A percentile compares a stretch with the other conserved stretches of the same genome.
phyloP scores from a whole-genome alignment of 2,113 vertebrate species.

The Oreochromis aureus region DNA sequence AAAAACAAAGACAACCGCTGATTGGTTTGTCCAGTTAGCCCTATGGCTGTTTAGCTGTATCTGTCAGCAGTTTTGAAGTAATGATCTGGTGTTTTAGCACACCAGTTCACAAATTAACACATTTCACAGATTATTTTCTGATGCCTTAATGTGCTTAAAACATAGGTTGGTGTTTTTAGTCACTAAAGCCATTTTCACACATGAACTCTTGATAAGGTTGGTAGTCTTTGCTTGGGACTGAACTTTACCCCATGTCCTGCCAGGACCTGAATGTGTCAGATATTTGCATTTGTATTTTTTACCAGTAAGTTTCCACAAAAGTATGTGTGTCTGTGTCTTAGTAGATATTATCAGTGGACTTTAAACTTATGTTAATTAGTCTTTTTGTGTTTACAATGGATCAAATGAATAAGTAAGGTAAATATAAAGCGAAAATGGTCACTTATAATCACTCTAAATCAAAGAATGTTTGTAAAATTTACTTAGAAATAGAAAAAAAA shows the following conservation, averaged over 20 bases:
- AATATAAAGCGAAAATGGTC: not conserved
- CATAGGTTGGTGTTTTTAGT: not conserved
- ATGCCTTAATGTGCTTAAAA: not conserved
- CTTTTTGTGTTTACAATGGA: rapidly evolving
- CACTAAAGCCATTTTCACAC: not conserved
- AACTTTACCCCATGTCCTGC: not conserved
- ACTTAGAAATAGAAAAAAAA: not conserved
- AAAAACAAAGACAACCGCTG: not conserved
- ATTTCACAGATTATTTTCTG: not conserved
- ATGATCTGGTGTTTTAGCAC: not conserved
- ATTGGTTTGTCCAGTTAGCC: not conserved
- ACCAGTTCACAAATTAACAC: not conserved
- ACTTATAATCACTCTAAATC: not conserved
- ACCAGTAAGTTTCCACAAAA: not conserved
- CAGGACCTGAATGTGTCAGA: not conserved
- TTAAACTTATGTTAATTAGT: not conserved
- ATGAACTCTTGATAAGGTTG: rapidly evolving
- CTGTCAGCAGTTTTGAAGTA: not conserved
- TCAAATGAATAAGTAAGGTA: not conserved
- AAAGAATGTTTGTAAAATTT: not conserved
- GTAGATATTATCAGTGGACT: not conserved
- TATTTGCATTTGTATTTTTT: not conserved
- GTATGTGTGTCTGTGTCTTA: not conserved
- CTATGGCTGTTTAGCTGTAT: not conserved
- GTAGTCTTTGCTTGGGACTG: not conserved